Evolutionary conservation across 2,797 vertebrate species (phyloP), one percentile per base, ranked within the genome.

Genomic region (Bovichtus diacanthus): DNA sequence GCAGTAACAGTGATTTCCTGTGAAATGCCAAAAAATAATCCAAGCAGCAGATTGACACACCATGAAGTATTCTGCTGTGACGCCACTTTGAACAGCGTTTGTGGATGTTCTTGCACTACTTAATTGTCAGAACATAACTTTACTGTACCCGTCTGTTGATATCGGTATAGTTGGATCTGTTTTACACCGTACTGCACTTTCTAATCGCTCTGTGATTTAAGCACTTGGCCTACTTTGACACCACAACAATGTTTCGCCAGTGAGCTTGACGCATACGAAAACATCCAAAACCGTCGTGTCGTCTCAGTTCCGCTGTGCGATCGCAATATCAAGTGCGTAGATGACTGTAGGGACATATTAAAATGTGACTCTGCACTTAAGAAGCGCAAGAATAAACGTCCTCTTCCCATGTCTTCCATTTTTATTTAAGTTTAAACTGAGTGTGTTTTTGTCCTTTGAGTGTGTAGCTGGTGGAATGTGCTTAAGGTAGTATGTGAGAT

Each of bases 61-160:
- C 85, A 49, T 89, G 16, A 90, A 93, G 89, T 92, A 90, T 90
- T 93, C 87, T 87, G 75, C 86, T 84, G 80, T 78, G 86, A 91
- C 65, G 84, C 91, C 90, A 91, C 91, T 73, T 83, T 89, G 72
- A 87, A 92, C 87, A 92, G 88, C 87, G 65, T 89, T 81, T 60
- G 84, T 92, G 88, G 90, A 89, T 88, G 89, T 91, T 87, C 80
- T 91, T 93, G 90, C 91, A 92, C 90, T 92, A 90, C 85, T 82
- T 77, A 73, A 76, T 64, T 46, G 36, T 91, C 85, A 86, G 84
- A 88, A 79, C 75, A 63, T 75, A 75, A 62, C 79, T 87, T 85
- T 78, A 49, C 91, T 92, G 84, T 91, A 90, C 76, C 84, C 21
- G 71, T 90, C 83, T 51, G 81, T 87, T 61, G 67, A 85, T 88